A percentile compares a stretch with the other conserved stretches of the same genome.
Evolutionary conservation across 2,113 vertebrate species (phyloP).

Genomic region (Esox niger): DNA sequence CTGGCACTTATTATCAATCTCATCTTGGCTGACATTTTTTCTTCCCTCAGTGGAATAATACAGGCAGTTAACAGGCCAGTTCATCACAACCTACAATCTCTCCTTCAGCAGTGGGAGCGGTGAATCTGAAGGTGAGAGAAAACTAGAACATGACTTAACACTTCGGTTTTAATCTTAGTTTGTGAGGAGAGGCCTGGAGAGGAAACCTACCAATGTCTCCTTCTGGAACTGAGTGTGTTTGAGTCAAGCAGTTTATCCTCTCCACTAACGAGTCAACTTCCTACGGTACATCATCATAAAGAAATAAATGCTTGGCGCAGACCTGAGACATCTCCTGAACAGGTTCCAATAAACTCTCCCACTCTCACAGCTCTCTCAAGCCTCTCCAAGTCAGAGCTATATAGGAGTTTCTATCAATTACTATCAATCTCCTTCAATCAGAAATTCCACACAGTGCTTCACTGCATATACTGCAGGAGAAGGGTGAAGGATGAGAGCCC

Average conservation of each 20-base stretch:
- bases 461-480: conserved; percentile 4
- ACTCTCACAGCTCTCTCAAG: conserved; percentile 21
- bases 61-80: conserved; percentile 4
- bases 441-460: conserved; percentile 29
- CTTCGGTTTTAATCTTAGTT: neutral
- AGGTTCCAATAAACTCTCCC: conserved; percentile 22
- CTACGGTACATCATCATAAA: conserved; percentile 23
- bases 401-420: conserved; percentile 40
- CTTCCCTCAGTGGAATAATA: conserved; percentile 22
- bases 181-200: neutral
- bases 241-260: conserved; percentile 15
- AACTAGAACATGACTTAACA: conserved; percentile 2
- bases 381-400: conserved; percentile 23
- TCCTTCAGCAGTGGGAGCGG: neutral
- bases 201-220: neutral
- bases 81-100: neutral
- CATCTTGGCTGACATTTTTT: conserved; percentile 26
- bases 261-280: conserved; percentile 24
- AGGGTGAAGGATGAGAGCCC: neutral
- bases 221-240: neutral
- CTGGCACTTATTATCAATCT: conserved; percentile 16
- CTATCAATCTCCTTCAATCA: conserved; percentile 46
- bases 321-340: conserved; percentile 11
- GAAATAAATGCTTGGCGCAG: conserved; percentile 9
- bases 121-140: neutral